Conservation (phyloP, 2,797 vertebrate species). For the Ammospiza maritima region DNA sequence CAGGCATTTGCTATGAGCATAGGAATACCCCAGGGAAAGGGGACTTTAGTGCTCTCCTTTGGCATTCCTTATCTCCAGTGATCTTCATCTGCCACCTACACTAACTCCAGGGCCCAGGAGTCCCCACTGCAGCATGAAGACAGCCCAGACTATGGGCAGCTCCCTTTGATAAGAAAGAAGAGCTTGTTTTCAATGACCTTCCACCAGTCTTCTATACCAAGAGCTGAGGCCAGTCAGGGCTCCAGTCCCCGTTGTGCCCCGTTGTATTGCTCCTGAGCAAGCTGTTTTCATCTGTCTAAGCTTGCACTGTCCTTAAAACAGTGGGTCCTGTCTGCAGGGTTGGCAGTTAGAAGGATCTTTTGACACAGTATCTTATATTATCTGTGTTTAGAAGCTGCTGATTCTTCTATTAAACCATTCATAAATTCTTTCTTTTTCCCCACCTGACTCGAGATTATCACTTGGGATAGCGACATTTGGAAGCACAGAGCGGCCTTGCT, state of each 20-base stretch:
- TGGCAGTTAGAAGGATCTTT: background rate
- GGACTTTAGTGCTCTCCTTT: background rate
- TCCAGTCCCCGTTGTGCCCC: rapidly evolving
- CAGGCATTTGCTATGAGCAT: background rate
- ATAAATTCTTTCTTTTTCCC: background rate
- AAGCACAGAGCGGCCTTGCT: background rate
- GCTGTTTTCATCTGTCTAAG: background rate
- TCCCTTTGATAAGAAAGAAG: background rate
- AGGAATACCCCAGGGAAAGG: background rate
- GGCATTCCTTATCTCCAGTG: background rate
- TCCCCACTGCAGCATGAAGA: background rate
- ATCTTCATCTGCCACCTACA: background rate
- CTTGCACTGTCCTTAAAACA: background rate
- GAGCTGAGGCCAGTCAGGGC: background rate
- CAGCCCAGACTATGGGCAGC: background rate
- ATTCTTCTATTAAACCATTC: background rate
- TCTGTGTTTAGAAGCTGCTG: background rate
- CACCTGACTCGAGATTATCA: background rate
- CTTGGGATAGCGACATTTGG: background rate
- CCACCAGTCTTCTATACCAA: background rate
- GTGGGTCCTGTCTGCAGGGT: background rate
- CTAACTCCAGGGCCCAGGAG: background rate
- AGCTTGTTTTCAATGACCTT: background rate
- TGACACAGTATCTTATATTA: background rate
- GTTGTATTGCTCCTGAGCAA: background rate